Evolutionary conservation across 1,140 invertebrate species (phyloP).

Genomic region (Leptopilina clavipes): DNA sequence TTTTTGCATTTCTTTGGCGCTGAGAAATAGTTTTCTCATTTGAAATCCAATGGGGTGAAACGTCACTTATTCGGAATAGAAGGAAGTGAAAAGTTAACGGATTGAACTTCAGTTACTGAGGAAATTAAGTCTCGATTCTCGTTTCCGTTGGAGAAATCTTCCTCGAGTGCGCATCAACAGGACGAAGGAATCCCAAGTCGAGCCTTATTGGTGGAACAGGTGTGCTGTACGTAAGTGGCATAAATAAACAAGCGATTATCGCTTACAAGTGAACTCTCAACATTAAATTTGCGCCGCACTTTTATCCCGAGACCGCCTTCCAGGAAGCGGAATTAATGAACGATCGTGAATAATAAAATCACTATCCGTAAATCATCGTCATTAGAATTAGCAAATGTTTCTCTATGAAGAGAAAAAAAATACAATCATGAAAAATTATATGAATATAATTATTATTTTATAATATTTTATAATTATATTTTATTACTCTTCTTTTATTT

Average conservation of each 20-base stretch:
- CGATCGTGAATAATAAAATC: conserved; percentile 30
- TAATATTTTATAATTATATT: too few relatives aligned
- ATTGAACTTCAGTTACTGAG: conserved; percentile 18
- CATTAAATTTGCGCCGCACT: conserved; percentile 30
- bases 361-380: conserved; percentile 21
- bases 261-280: conserved; percentile 22
- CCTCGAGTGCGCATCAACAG: conserved; percentile 50
- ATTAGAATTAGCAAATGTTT: conserved; percentile 5
- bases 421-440: too few relatives aligned
- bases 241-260: conserved; percentile 36
- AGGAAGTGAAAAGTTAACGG: conserved; percentile 37
- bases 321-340: conserved; percentile 32
- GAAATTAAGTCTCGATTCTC: conserved; percentile 38
- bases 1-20: neutral
- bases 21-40: neutral
- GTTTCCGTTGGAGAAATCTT: conserved; percentile 57
- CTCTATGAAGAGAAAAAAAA: too few relatives aligned
- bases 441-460: too few relatives aligned
- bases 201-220: conserved; percentile 64
- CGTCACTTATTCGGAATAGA: too few relatives aligned
- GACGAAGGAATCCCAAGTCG: conserved; percentile 57
- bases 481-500: too few relatives aligned
- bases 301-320: conserved; percentile 23
- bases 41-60: neutral
- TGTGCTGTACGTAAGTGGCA: conserved; percentile 58